A percentile compares a stretch with the other conserved stretches of the same genome.
Conservation (phyloP, 1,140 invertebrate genomes). For the Lanistes nyassanus region DNA sequence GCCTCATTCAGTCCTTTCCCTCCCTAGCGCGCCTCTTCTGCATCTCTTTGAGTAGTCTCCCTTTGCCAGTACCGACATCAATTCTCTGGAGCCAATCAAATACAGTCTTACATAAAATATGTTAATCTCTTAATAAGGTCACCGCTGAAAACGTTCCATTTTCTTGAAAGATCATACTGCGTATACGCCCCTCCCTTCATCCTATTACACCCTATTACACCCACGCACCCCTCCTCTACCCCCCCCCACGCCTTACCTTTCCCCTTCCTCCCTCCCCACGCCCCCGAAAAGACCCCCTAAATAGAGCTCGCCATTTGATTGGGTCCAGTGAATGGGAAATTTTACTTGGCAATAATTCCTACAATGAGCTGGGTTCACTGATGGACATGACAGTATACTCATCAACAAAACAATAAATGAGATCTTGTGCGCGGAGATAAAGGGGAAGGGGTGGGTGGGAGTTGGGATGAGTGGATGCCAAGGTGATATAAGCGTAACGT, state of each 20-base stretch:
- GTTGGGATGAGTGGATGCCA: not conserved
- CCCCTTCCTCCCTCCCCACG: not conserved
- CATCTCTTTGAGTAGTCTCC: not conserved
- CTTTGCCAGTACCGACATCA: not conserved
- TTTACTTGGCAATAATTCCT: not conserved
- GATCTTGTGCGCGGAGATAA: too few relatives aligned
- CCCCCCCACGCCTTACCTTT: not conserved
- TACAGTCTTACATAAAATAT: too few relatives aligned
- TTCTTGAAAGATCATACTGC: too few relatives aligned
- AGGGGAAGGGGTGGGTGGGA: not conserved
- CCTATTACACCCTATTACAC: not conserved
- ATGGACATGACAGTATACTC: not conserved
- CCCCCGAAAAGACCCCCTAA: too few relatives aligned
- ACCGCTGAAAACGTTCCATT: too few relatives aligned
- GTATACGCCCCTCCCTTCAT: not conserved
- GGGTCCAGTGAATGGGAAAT: too few relatives aligned
- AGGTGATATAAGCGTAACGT: too few relatives aligned
- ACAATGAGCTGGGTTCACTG: not conserved
- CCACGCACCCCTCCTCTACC: not conserved
- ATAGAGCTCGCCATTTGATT: too few relatives aligned
- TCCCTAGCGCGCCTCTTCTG: not conserved
- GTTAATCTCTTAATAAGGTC: too few relatives aligned
- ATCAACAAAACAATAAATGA: constrained; percentile 5
- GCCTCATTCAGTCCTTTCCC: not conserved
- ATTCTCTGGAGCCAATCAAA: too few relatives aligned